Evolutionary conservation across 2,797 vertebrate species (phyloP).

Genomic region (Pelodytes ibericus): DNA sequence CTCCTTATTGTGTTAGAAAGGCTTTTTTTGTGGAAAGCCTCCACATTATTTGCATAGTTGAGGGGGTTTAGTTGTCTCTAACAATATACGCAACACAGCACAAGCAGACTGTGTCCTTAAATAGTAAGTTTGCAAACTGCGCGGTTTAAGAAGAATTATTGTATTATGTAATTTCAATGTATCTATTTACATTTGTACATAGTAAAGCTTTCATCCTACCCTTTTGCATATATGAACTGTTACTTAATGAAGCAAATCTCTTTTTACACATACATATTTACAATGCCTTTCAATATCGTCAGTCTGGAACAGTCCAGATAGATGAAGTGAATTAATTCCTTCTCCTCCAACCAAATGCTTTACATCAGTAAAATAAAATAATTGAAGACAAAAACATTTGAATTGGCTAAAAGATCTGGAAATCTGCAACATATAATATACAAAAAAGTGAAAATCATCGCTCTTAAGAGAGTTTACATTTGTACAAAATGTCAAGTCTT

Average conservation of each 20-base stretch:
- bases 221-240: conserved; percentile 99
- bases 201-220: conserved; percentile 98
- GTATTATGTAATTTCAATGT: conserved; percentile 82
- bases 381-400: conserved; percentile 72
- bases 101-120: conserved; percentile 71
- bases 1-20: conserved; percentile 77
- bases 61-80: conserved; percentile 86
- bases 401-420: conserved; percentile 80
- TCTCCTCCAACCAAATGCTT: conserved; percentile 78
- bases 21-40: conserved; percentile 84
- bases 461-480: conserved; percentile 73
- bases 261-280: conserved; percentile 83
- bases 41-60: conserved; percentile 97
- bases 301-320: conserved; percentile 66
- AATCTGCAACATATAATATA: conserved; percentile 80
- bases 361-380: conserved; percentile 68
- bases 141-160: conserved; percentile 83
- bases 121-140: conserved; percentile 83
- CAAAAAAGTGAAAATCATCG: conserved; percentile 79
- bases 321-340: conserved; percentile 60
- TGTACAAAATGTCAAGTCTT: conserved; percentile 63
- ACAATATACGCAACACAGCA: conserved; percentile 77
- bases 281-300: conserved; percentile 71
- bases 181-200: conserved; percentile 95
- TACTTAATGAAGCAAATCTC: conserved; percentile 82